Evolutionary conservation across 1,140 invertebrate species (phyloP), one percentile per base, ranked within the genome.

Genomic region (Drosophila kikkawai): DNA sequence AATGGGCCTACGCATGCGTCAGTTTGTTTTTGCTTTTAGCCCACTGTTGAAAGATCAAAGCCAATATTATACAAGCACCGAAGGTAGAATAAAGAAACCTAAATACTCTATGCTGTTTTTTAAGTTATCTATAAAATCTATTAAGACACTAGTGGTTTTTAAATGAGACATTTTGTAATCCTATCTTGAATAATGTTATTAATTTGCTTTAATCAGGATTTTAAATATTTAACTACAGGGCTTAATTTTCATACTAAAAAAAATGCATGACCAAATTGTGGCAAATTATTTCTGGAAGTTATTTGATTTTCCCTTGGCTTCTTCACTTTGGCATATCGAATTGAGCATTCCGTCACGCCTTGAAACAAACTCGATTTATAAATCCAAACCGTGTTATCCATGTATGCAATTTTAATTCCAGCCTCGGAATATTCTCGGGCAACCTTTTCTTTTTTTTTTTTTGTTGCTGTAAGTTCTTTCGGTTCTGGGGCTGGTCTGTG

Each of bases 1-100:
- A 79, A 50, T 64, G 67, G 53, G 56, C 74, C 82, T 84, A 85
- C 82, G 82, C 82, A 80, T 85, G 74, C 82, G 60, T 56, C 56
- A 58, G 59, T 70, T 86, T 67, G 61, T 47, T 75, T 75, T 70
- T 57, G 58, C 42, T 29, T 42, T 22, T 22, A n/a, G 36, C 50
- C 67, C 53, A 64, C 66, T 69, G 47, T 32, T 57, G 44, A 42
- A 36, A 47, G 53, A 56, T 39, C 36, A 56, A 56, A 39, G 36
- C 53, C 11, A 37, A 55, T 7, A n/a, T 41, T 7, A n/a, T 41
- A 32, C n/a, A 15, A 39, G 36, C 36, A 15, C 19, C 13, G 53
- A 26, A 26, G 36, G 37, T 11, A 12, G 5, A 56, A 26, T 56
- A 39, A 22, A 39, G 53, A 56, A 56, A 26, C 3, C 9, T 3